These are phyloP conservation scores for Galleria mellonella DNA, from an alignment of 1,140 invertebrate species.

Conservation along the genomic window DNA sequence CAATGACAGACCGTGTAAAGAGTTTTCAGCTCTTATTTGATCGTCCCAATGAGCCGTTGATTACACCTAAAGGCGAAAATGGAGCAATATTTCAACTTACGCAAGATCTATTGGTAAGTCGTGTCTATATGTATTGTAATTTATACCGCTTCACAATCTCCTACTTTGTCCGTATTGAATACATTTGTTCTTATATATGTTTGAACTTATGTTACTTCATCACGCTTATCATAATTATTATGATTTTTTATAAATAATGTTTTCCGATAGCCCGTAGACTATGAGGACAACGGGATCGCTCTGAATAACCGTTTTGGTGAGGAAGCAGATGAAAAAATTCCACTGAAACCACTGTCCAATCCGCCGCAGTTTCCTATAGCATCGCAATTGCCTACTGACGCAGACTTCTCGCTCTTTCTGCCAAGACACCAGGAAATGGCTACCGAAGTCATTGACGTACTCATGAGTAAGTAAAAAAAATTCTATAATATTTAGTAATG, in stretches of 20 bases:
- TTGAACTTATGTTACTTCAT: too few species aligned
- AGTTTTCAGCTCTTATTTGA: slow-evolving; percentile 60
- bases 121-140: too few species aligned
- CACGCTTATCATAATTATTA: too few species aligned
- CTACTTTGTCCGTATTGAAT: too few species aligned
- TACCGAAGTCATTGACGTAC: slow-evolving; percentile 70
- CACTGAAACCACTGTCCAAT: slow-evolving; percentile 39
- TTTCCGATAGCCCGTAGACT: slow-evolving; percentile 44
- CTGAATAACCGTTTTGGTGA: slow-evolving; percentile 61
- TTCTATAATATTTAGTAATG: too few species aligned
- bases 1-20: slow-evolving; percentile 32
- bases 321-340: slow-evolving; percentile 39
- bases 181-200: too few species aligned
- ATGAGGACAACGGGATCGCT: slow-evolving; percentile 44
- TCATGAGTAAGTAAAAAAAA: slow-evolving; percentile 62
- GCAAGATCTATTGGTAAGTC: slow-evolving; percentile 55
- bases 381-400: slow-evolving; percentile 44
- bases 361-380: slow-evolving; percentile 54
- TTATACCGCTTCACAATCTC: too few species aligned
- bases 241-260: slow-evolving; percentile 2
- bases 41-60: slow-evolving; percentile 59
- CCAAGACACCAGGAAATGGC: slow-evolving; percentile 74
- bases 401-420: slow-evolving; percentile 77
- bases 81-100: slow-evolving; percentile 52
- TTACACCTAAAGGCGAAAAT: slow-evolving; percentile 61